Conservation (phyloP, 2,113 vertebrate genomes). For the mouse (Mus musculus) region GRCm39 chr6:34822001-34822500, state of each 20-base stretch:
- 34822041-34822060: neutral
- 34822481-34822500: neutral
- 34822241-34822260: neutral
- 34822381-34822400: neutral
- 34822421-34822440: neutral
- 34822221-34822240: neutral
- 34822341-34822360: neutral
- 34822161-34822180: neutral
- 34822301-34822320: neutral
- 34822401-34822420: neutral
- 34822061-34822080: neutral
- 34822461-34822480: neutral
- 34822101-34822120: neutral
- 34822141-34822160: neutral
- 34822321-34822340: neutral
- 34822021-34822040: neutral
- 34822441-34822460: neutral
- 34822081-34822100: neutral
- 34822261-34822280: neutral
- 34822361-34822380: neutral
- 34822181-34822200: neutral
- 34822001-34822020: neutral
- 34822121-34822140: neutral
- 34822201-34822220: neutral
- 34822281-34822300: neutral